phyloP scores from a whole-genome alignment of 2,888 invertebrate species.

The Hemaris fuciformis region DNA sequence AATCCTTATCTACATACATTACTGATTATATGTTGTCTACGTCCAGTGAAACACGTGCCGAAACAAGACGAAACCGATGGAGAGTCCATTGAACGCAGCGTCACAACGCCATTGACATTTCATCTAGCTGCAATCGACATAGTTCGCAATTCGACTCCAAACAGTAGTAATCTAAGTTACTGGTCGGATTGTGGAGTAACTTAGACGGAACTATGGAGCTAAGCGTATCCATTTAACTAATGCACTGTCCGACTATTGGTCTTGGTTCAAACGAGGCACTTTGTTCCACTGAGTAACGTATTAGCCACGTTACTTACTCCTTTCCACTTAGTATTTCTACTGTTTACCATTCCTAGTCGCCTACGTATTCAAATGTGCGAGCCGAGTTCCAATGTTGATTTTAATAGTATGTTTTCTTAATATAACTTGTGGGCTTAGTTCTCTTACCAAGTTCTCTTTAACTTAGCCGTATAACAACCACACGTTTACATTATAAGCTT shows the following conservation, averaged over 20 bases:
- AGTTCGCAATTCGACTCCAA: constrained; percentile 64
- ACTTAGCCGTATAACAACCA: constrained; percentile 1
- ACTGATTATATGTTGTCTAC: neutral
- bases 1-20: neutral
- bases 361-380: constrained; percentile 8
- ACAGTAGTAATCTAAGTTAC: constrained; percentile 71
- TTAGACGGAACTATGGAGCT: constrained; percentile 64
- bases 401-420: constrained; percentile 30
- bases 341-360: constrained; percentile 30
- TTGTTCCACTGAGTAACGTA: constrained; percentile 67
- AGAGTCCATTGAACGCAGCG: neutral
- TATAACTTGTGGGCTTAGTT: constrained; percentile 9
- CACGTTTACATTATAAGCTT: neutral
- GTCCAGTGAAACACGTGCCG: neutral
- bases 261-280: constrained; percentile 74
- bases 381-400: constrained; percentile 1
- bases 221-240: constrained; percentile 77
- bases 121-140: constrained; percentile 51
- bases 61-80: no score
- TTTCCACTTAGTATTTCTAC: constrained; percentile 24
- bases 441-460: neutral
- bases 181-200: constrained; percentile 68
- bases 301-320: constrained; percentile 52
- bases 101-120: constrained; percentile 54
- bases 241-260: constrained; percentile 77